phyloP scores from a whole-genome alignment of 2,797 vertebrate genomes.

The Cirrhinus mrigala region DNA sequence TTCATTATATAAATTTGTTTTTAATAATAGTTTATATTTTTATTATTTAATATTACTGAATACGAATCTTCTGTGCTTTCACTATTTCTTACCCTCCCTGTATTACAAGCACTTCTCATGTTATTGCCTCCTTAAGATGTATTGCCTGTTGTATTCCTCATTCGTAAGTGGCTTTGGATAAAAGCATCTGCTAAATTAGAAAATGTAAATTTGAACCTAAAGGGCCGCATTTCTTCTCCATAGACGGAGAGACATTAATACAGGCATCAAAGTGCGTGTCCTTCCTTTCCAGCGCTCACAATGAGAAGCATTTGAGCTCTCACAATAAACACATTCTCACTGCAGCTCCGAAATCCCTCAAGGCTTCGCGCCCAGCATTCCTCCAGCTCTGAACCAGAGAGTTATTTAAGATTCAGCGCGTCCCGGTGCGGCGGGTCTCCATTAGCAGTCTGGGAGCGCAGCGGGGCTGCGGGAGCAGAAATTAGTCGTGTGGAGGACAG shows the following conservation, averaged over 20 bases:
- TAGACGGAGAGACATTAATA: not conserved
- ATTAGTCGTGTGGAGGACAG: not conserved
- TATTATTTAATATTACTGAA: no score
- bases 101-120: not conserved
- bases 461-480: not conserved
- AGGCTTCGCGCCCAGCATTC: conserved; percentile 47
- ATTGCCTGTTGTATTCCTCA: not conserved
- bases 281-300: not conserved
- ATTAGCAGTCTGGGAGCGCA: conserved; percentile 42
- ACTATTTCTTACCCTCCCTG: not conserved
- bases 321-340: conserved; percentile 30
- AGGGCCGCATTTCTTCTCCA: not conserved
- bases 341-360: not conserved
- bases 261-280: not conserved
- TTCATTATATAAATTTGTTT: no score
- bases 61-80: not conserved
- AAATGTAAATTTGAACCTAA: not conserved
- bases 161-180: not conserved
- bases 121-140: not conserved
- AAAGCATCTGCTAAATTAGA: not conserved
- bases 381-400: conserved; percentile 43
- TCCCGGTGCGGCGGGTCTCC: conserved; percentile 17
- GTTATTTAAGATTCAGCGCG: conserved; percentile 55
- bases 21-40: no score
- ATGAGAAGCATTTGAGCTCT: conserved; percentile 8